These are phyloP conservation scores for Pachyseris speciosa DNA, from an alignment of 64 coral and sea anemone genomes.

Conservation along the genomic window DNA sequence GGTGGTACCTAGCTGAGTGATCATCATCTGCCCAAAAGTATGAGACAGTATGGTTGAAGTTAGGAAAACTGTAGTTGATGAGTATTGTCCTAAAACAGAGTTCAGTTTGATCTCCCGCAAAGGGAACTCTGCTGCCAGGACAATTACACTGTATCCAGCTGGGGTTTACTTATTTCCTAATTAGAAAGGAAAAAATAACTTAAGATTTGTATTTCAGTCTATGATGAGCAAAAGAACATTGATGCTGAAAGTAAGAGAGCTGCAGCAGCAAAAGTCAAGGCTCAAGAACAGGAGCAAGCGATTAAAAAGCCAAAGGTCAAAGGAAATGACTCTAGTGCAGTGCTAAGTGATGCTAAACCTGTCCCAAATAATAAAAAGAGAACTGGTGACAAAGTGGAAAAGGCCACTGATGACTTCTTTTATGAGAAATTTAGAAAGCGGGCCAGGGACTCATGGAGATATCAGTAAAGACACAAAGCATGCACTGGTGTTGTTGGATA, in stretches of 20 bases:
- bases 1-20: no score
- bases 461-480: slow-evolving; percentile 66
- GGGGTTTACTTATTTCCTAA: no score
- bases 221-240: slow-evolving; percentile 90
- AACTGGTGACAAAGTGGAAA: slow-evolving; percentile 86
- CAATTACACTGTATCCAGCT: no score
- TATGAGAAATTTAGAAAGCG: slow-evolving; percentile 99
- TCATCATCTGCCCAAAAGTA: no score
- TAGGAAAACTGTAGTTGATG: no score
- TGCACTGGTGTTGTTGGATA: background rate
- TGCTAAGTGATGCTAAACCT: slow-evolving; percentile 47
- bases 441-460: slow-evolving; percentile 96
- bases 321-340: slow-evolving; percentile 43
- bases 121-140: no score
- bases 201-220: slow-evolving; percentile 63
- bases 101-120: no score
- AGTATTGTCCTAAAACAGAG: no score
- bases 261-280: slow-evolving; percentile 76
- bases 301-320: slow-evolving; percentile 78
- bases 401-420: slow-evolving; percentile 98
- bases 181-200: no score
- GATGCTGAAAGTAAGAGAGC: slow-evolving; percentile 91
- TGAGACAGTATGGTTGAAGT: no score
- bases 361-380: slow-evolving; percentile 53
- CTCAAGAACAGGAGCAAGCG: slow-evolving; percentile 67